Evolutionary conservation across 2,888 invertebrate species (phyloP).

Genomic region (Octodonta nipae): DNA sequence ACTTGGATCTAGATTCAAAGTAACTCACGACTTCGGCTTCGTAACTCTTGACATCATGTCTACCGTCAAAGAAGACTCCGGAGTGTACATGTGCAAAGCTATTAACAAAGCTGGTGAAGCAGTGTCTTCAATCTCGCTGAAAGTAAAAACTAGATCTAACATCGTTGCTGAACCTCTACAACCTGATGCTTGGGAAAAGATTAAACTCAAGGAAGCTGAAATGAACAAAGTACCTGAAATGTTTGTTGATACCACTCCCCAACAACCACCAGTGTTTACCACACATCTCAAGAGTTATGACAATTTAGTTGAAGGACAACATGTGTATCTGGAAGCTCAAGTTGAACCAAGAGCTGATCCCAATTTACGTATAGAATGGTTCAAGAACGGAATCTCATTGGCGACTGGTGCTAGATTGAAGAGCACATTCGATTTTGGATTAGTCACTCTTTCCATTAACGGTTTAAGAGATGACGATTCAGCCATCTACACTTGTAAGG

Average conservation of each 20-base stretch:
- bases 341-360: slow-evolving; percentile 85
- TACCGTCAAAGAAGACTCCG: slow-evolving; percentile 78
- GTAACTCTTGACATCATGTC: slow-evolving; percentile 84
- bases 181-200: slow-evolving; percentile 85
- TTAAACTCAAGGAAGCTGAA: slow-evolving; percentile 79
- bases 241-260: slow-evolving; percentile 72
- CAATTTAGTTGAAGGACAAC: slow-evolving; percentile 73
- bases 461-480: slow-evolving; percentile 80
- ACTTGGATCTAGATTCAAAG: slow-evolving; percentile 83
- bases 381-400: slow-evolving; percentile 75
- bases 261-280: slow-evolving; percentile 90
- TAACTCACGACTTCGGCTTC: slow-evolving; percentile 86
- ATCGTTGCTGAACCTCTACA: slow-evolving; percentile 75
- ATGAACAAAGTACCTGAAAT: slow-evolving; percentile 81
- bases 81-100: slow-evolving; percentile 87
- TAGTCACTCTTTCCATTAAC: slow-evolving; percentile 83
- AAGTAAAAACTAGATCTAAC: slow-evolving; percentile 70
- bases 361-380: slow-evolving; percentile 79
- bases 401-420: slow-evolving; percentile 80
- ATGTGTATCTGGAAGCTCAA: slow-evolving; percentile 75
- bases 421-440: slow-evolving; percentile 92
- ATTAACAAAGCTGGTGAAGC: slow-evolving; percentile 89
- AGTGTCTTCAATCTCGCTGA: slow-evolving; percentile 79
- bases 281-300: slow-evolving; percentile 78
- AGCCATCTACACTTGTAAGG: slow-evolving; percentile 90